These are phyloP conservation scores for Halesus radiatus DNA, from an alignment of 1,140 invertebrate genomes.

Conservation along the genomic window DNA sequence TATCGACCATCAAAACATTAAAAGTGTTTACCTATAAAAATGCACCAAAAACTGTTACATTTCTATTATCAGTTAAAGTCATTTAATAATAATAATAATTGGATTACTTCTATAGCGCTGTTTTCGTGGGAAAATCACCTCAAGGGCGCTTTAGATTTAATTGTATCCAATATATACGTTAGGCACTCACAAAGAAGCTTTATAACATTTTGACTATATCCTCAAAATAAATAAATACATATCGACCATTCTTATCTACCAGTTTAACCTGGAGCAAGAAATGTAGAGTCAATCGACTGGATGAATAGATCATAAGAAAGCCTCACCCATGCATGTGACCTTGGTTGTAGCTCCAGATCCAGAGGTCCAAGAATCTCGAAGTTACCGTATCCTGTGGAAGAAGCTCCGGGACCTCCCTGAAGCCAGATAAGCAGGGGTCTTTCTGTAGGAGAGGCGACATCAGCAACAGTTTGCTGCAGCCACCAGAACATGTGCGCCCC, in stretches of 20 bases:
- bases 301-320: constrained; percentile 59
- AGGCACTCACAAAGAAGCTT: too few relatives aligned
- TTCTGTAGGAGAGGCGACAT: constrained; percentile 71
- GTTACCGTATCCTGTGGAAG: constrained; percentile 84
- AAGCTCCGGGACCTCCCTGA: constrained; percentile 82
- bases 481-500: constrained; percentile 88
- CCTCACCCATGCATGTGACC: constrained; percentile 81
- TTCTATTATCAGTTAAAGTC: too few relatives aligned
- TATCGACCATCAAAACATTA: constrained; percentile 91
- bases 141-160: too few relatives aligned
- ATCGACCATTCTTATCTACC: constrained; percentile 73
- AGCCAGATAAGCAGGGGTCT: constrained; percentile 84
- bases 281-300: constrained; percentile 86
- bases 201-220: too few relatives aligned
- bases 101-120: too few relatives aligned
- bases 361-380: constrained; percentile 84
- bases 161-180: too few relatives aligned
- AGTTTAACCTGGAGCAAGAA: constrained; percentile 77
- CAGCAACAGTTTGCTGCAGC: constrained; percentile 83
- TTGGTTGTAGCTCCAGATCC: constrained; percentile 74
- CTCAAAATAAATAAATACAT: constrained; percentile 62
- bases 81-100: too few relatives aligned
- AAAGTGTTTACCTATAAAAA: constrained; percentile 77
- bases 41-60: too few relatives aligned
- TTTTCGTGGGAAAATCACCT: too few relatives aligned